These are phyloP conservation scores for Lepidocolaptes lacrymiger DNA, from an alignment of 2,797 vertebrate species.

Conservation along the genomic window DNA sequence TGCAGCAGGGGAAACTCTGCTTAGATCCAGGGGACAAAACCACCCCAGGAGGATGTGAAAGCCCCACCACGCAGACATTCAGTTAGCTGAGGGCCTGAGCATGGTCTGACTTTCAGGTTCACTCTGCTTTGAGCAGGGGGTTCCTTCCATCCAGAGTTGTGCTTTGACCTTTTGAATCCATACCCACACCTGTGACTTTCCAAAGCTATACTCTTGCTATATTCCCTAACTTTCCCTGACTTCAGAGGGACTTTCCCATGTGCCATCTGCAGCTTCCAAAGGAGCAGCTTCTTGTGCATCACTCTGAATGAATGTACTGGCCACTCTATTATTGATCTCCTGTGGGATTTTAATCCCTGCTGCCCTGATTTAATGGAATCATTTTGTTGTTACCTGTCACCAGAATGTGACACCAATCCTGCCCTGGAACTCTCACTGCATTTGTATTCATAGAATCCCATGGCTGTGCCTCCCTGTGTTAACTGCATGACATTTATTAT, in stretches of 20 bases:
- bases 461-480: neutral
- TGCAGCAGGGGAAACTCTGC: neutral
- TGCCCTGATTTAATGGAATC: neutral
- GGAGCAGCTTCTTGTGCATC: neutral
- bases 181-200: neutral
- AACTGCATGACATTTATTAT: neutral
- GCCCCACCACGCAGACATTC: neutral
- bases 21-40: neutral
- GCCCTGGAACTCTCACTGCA: neutral
- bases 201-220: neutral
- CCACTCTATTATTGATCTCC: neutral
- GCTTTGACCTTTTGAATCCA: neutral
- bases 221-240: neutral
- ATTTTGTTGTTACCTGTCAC: neutral
- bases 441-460: neutral
- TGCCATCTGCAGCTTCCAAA: neutral
- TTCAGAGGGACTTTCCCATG: fast-evolving
- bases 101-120: neutral
- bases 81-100: neutral
- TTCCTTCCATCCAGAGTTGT: neutral
- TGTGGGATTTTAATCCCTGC: neutral
- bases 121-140: neutral
- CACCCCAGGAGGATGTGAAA: neutral
- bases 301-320: neutral
- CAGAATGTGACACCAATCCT: neutral